Percentiles rank a stretch among this genome's conserved stretches.
phyloP scores from a whole-genome alignment of 2,888 invertebrate genomes.

The Lasioglossum vierecki region DNA sequence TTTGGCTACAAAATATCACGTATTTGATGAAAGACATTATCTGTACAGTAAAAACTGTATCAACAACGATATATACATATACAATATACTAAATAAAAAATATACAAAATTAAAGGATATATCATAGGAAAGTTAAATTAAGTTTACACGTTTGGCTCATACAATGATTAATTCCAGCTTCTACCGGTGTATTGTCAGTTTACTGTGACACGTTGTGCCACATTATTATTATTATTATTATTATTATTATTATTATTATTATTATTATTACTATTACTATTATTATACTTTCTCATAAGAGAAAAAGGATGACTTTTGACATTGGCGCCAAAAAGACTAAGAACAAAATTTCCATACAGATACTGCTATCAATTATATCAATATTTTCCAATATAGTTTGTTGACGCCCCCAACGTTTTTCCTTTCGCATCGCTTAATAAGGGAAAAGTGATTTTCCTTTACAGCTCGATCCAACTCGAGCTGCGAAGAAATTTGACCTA shows the following conservation, averaged over 20 bases:
- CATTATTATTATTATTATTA: slow-evolving; percentile 2
- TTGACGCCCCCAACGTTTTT: neutral
- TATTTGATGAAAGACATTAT: slow-evolving; percentile 62
- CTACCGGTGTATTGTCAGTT: slow-evolving; percentile 70
- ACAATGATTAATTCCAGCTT: slow-evolving; percentile 62
- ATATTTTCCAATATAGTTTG: slow-evolving; percentile 12
- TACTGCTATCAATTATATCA: slow-evolving; percentile 3
- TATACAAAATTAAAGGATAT: slow-evolving; percentile 46
- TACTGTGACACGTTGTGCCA: slow-evolving; percentile 41
- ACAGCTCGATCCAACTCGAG: too few species aligned
- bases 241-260: slow-evolving; percentile 18
- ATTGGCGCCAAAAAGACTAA: slow-evolving; percentile 5
- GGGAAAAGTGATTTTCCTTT: neutral
- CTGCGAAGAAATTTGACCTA: neutral
- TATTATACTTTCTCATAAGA: slow-evolving; percentile 29
- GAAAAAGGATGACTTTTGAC: slow-evolving; percentile 31
- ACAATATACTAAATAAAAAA: slow-evolving; percentile 44
- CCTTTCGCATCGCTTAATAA: too few species aligned
- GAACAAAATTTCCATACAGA: slow-evolving; percentile 1
- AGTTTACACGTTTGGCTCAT: slow-evolving; percentile 55
- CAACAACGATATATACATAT: neutral
- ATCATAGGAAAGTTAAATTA: slow-evolving; percentile 51
- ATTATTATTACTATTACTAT: neutral
- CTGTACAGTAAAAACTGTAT: slow-evolving; percentile 48
- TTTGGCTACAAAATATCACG: slow-evolving; percentile 48